Evolutionary conservation across 1,140 invertebrate genomes (phyloP), one percentile per base, ranked within the genome.

Genomic region (Ladona fulva): DNA sequence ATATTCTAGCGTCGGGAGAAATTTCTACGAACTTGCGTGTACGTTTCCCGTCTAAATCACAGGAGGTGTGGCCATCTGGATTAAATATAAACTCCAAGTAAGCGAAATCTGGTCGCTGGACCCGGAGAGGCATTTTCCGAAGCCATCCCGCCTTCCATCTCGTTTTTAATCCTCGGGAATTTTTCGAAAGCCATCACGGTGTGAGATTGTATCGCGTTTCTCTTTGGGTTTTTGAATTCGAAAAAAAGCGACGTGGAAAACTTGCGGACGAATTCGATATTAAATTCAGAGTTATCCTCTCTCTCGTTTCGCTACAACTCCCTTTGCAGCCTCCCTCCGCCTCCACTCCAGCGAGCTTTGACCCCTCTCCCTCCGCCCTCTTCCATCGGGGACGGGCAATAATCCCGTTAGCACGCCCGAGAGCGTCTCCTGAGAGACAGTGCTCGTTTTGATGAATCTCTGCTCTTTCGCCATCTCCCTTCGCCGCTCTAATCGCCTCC

Each of bases 351-450:
- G 52, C 16, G 52, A 66, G 52, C 52, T 66, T 66, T 66, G 52
- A 66, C 14, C 52, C 44, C 19, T 52, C 44, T 52, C 44, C 44
- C 44, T 52, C 44, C 44, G 10, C 44, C 44, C 52, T 22, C 52
- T 66, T 12, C 52, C 52, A 12, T 12, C 3, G 29, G 29, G 52
- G 52, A 16, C 52, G 52, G 52, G 52, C 52, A 66, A 66, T 66
- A 66, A 66, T 66, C 52, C 52, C 52, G 52, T 66, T 66, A 66
- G 52, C 52, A 66, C 52, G 52, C 16, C 52, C 52, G 52, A 66
- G 52, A 22, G 52, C 52, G 3, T 66, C 52, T 66, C 52, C 52
- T 19, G 52, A 66, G 52, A 22, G 52, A 19, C 52, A 52, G 44
- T 11, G 44, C 10, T 12, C n/a, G 52, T 66, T 66, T 66, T 66